Conservation (phyloP, 2,888 invertebrate genomes). For the Neelides folsomi region DNA sequence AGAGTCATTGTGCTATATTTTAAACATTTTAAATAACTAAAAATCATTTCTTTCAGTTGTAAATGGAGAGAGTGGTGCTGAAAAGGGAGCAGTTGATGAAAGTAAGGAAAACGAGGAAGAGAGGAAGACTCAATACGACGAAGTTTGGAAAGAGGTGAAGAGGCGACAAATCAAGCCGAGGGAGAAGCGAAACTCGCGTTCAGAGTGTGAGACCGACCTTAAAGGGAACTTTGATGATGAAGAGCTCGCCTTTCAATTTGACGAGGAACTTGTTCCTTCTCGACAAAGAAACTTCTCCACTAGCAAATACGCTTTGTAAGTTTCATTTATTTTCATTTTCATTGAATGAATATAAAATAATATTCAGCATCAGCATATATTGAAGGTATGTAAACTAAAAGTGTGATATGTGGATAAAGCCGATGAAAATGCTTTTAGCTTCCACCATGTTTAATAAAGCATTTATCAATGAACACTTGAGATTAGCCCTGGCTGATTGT, state of each 20-base stretch:
- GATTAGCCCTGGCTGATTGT: no score
- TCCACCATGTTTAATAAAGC: not conserved
- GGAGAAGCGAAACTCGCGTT: slow-evolving; percentile 7
- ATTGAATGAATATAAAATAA: no score
- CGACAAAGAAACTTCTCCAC: slow-evolving; percentile 46
- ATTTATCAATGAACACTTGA: no score
- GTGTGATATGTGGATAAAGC: no score
- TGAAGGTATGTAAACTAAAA: no score
- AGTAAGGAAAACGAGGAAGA: slow-evolving; percentile 4
- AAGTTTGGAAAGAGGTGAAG: slow-evolving; percentile 28
- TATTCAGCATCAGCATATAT: no score
- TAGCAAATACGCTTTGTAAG: slow-evolving; percentile 19
- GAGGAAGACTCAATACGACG: slow-evolving; percentile 3
- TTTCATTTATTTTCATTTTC: not conserved
- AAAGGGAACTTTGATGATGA: slow-evolving; percentile 40
- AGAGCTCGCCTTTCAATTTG: slow-evolving; percentile 91
- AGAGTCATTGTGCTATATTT: no score
- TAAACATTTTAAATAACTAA: no score
- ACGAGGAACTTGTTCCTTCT: slow-evolving; percentile 72
- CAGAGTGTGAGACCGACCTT: not conserved
- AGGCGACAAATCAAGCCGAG: slow-evolving; percentile 12
- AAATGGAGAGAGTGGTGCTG: slow-evolving; percentile 14
- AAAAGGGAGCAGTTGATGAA: slow-evolving; percentile 35
- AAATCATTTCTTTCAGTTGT: slow-evolving; percentile 16
- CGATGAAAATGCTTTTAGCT: no score